phyloP scores from a whole-genome alignment of 2,113 vertebrate species.

The Lethenteron reissneri region DNA sequence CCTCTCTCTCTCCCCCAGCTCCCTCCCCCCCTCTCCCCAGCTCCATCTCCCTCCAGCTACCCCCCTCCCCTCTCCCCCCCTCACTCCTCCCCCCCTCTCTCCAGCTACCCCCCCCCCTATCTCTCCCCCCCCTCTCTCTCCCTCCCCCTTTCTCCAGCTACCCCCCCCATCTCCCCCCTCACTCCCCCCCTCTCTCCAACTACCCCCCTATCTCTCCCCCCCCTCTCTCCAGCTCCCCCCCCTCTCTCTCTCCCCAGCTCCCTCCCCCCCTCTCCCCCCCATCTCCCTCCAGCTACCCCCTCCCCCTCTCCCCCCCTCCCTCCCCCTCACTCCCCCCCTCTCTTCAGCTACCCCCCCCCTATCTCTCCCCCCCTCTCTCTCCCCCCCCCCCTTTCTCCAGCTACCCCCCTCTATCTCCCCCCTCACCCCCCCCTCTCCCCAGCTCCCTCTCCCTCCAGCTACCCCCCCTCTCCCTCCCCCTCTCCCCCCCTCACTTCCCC shows the following conservation, averaged over 20 bases:
- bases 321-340: no score
- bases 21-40: no score
- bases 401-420: conserved; percentile 21
- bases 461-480: background rate
- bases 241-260: background rate
- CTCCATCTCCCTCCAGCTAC: no score
- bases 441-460: background rate
- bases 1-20: no score
- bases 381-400: conserved; percentile 14
- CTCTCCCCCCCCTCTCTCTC: no score
- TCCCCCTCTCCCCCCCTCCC: no score
- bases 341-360: background rate
- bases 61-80: no score
- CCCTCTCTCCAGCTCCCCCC: background rate
- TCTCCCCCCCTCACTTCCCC: background rate
- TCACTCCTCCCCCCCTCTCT: no score
- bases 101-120: no score
- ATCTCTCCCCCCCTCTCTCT: conserved; percentile 9
- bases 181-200: background rate
- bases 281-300: no score
- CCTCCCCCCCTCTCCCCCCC: no score
- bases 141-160: no score
- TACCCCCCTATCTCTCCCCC: background rate
- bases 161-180: background rate
- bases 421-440: conserved; percentile 10